Evolutionary conservation across 2,113 vertebrate genomes (phyloP).

Genomic region (Dipodomys spectabilis): DNA sequence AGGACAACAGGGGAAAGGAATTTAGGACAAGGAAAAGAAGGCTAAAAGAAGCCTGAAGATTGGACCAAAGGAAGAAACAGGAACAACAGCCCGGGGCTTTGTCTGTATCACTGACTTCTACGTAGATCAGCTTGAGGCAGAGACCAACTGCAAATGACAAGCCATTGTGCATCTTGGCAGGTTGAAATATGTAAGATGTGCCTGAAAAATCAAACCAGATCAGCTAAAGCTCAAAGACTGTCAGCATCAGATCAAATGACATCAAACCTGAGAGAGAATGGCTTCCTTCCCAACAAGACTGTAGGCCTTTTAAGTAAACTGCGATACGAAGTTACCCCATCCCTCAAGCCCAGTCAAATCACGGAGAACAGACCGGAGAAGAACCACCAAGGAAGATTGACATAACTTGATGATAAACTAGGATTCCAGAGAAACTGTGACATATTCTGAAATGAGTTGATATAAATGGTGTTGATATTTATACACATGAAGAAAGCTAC

Average conservation of each 20-base stretch:
- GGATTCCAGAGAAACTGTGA: background rate
- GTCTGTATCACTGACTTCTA: background rate
- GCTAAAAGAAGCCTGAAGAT: background rate
- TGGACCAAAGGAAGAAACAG: background rate
- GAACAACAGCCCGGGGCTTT: background rate
- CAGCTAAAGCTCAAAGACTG: background rate
- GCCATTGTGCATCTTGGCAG: background rate
- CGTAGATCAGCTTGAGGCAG: background rate
- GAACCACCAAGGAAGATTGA: slow-evolving; percentile 3
- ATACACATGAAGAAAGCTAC: background rate
- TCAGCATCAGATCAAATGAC: background rate
- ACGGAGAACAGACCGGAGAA: background rate
- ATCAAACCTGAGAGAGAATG: slow-evolving; percentile 4
- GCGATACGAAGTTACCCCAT: background rate
- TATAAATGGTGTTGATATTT: background rate
- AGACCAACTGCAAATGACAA: background rate
- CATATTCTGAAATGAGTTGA: background rate
- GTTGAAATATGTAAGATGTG: background rate
- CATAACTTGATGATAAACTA: background rate
- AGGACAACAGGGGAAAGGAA: background rate
- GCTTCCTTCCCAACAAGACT: background rate
- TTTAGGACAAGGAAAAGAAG: background rate
- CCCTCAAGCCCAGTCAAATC: background rate
- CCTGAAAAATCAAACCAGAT: slow-evolving; percentile 28
- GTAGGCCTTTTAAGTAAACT: background rate